Evolutionary conservation across 1,140 invertebrate genomes (phyloP).

Genomic region (Tetramorium simillimum): DNA sequence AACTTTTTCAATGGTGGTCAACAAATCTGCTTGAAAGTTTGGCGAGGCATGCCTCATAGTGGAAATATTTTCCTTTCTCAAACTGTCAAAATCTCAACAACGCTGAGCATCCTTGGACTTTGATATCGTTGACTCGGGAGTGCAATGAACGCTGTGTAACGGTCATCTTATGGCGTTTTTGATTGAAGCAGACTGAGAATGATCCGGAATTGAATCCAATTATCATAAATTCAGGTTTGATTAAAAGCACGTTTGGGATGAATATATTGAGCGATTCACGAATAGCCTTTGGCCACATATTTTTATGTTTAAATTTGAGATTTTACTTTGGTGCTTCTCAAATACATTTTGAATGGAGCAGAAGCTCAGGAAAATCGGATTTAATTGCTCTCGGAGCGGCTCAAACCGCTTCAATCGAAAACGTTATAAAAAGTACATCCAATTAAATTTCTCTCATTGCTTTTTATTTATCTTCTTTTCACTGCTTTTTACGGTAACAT

Average conservation of each 20-base stretch:
- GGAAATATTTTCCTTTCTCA: neutral
- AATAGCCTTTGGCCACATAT: neutral
- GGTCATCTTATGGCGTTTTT: neutral
- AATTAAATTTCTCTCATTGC: slow-evolving; percentile 17
- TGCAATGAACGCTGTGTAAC: neutral
- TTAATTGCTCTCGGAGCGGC: neutral
- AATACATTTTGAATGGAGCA: slow-evolving; percentile 16
- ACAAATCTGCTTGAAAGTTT: slow-evolving; percentile 32
- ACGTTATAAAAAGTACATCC: neutral
- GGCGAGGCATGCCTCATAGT: neutral
- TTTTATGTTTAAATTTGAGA: slow-evolving; percentile 3
- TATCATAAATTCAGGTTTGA: slow-evolving; percentile 30
- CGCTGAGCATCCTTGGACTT: neutral
- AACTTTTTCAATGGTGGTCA: slow-evolving; percentile 34
- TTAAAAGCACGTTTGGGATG: slow-evolving; percentile 16
- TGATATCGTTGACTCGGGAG: neutral
- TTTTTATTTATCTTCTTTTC: neutral
- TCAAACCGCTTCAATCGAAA: slow-evolving; percentile 19
- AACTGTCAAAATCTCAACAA: neutral
- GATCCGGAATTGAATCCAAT: slow-evolving; percentile 5
- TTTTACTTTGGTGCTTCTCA: neutral
- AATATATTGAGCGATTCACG: neutral
- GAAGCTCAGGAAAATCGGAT: slow-evolving; percentile 8
- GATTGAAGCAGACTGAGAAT: neutral
- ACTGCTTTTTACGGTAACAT: neutral